Conservation (phyloP, 2,113 vertebrate genomes). For the Chloroceryle aenea region DNA sequence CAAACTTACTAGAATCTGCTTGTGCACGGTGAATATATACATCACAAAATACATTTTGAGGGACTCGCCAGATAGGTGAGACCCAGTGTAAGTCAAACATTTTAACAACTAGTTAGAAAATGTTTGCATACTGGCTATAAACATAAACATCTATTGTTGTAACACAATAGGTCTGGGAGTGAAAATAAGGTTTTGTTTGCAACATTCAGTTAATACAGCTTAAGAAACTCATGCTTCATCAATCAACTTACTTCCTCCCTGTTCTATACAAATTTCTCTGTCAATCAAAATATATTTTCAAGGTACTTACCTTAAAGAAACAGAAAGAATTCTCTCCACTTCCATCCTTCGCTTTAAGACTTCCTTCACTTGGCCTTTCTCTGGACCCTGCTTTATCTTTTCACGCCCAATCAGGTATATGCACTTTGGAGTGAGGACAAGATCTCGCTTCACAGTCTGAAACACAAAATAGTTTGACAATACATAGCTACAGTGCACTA, state of each 20-base stretch:
- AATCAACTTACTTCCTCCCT: neutral
- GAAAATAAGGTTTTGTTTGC: neutral
- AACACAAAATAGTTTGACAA: constrained; percentile 8
- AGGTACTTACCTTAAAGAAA: constrained; percentile 89
- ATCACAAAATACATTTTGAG: neutral
- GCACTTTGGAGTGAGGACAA: constrained; percentile 92
- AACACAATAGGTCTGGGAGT: neutral
- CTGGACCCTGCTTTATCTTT: constrained; percentile 93
- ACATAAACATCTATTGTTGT: neutral
- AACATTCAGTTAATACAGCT: neutral
- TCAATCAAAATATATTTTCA: neutral
- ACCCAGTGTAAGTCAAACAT: neutral
- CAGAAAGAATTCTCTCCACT: constrained; percentile 87
- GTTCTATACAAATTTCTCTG: neutral
- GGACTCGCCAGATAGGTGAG: neutral
- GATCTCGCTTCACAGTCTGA: constrained; percentile 91
- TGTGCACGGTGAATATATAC: neutral
- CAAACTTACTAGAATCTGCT: neutral
- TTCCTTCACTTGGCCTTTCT: constrained; percentile 93
- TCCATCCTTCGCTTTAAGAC: constrained; percentile 92
- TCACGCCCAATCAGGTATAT: constrained; percentile 95
- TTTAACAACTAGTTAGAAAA: neutral
- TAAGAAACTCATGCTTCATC: neutral
- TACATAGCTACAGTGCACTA: neutral
- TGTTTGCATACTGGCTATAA: neutral